Evolutionary conservation across 2,888 invertebrate species (phyloP).

Genomic region (Pristionchus fissidentatus): DNA sequence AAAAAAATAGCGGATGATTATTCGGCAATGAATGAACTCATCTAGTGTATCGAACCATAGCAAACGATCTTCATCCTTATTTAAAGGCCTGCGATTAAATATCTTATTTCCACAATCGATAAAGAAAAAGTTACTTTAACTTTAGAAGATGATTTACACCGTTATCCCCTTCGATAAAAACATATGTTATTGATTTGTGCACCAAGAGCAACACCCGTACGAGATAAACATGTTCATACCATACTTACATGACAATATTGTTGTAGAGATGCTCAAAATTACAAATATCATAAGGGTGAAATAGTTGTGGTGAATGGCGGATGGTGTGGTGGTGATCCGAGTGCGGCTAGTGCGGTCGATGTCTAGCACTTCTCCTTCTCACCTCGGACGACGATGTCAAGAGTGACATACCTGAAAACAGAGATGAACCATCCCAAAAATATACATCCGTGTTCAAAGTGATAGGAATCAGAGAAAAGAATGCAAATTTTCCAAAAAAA

Average conservation of each 20-base stretch:
- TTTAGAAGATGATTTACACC: too few relatives aligned
- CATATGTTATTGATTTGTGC: too few relatives aligned
- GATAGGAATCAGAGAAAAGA: background rate
- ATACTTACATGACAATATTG: constrained; percentile 19
- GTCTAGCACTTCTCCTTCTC: constrained; percentile 65
- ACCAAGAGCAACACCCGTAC: background rate
- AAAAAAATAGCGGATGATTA: too few relatives aligned
- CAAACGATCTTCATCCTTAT: too few relatives aligned
- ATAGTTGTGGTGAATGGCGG: background rate
- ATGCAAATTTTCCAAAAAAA: background rate
- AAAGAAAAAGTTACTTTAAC: background rate
- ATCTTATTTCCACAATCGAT: background rate
- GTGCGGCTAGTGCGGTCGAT: background rate
- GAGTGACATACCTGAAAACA: constrained; percentile 44
- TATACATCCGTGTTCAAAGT: background rate
- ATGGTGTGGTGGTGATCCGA: background rate
- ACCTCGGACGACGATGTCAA: constrained; percentile 63
- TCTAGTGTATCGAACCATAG: too few relatives aligned
- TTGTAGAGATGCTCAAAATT: background rate
- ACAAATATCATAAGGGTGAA: background rate
- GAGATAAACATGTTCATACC: constrained; percentile 34
- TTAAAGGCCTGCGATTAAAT: too few relatives aligned
- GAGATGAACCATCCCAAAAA: background rate
- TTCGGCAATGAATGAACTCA: too few relatives aligned
- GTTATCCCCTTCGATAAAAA: too few relatives aligned